Base-by-base conservation (phyloP, 1,140 invertebrate genomes). In the Calosoma granatense region DNA sequence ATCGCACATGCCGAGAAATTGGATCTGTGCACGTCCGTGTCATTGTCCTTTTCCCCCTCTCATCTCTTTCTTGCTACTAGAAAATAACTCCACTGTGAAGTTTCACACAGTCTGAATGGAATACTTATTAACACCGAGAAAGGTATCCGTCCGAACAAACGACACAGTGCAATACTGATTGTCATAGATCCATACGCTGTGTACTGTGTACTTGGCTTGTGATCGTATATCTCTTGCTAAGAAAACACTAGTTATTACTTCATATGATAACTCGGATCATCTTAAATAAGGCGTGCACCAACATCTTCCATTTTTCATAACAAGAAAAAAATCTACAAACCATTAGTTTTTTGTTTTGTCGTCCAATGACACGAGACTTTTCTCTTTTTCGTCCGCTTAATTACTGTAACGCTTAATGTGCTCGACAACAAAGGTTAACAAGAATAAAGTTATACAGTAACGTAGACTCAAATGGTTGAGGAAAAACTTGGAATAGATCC, bases 331-430 rank as follows among this genome's bases (percentile, higher is more conserved):
- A 47, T 17, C 9, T 4, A 9, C 17, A 17, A 17, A 11, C 17
- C 41, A 17, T 12, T 47, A 47, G 41, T 47, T 47, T 47, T 47
- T 47, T 47, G 9, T 47, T 47, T 47, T 6, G 41, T 47, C 41
- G 17, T 4, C n/a, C n/a, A 3, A 47, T 17, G 9, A 3, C 17
- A 17, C 41, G 41, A 4, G 17, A 17, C 41, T 12, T 6, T 17
- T 17, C 17, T 47, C 17, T 47, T 47, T 47, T 47, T 47, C 17
- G 6, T 47, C 41, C 17, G 3, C 17, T 17, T 47, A 47, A 47
- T 47, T 47, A 47, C 41, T n/a, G n/a, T n/a, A n/a, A n/a, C n/a
- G n/a, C n/a, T n/a, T n/a, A n/a, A n/a, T n/a, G n/a, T n/a, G n/a
- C n/a, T n/a, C n/a, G n/a, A n/a, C n/a, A n/a, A n/a, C n/a, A n/a